Base-by-base conservation (phyloP, 2,888 invertebrate genomes). In the Campoplex nolae region DNA sequence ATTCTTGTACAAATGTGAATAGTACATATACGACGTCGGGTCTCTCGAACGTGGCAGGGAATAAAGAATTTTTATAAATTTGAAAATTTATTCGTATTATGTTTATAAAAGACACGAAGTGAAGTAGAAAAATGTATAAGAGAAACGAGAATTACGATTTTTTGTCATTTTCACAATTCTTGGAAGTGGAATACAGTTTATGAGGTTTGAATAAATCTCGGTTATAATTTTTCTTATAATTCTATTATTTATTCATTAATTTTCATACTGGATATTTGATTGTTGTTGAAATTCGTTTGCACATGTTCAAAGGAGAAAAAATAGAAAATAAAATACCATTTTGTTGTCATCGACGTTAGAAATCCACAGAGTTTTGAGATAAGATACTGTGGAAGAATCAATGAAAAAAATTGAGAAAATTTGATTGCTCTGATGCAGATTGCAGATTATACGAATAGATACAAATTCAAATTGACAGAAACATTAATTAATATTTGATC, bases 1-100 rank as follows among this genome's bases (percentile, higher is more conserved):
- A 85, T 85, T 81, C 85, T 67, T 73, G 76, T 82, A 82, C 80
- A 62, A 80, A 68, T 75, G 23, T 75, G 75, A 85, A 70, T 68
- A 70, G 45, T 79, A 68, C 70, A 71, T 23, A 56, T 54, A 76
- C 56, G 76, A 75, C 58, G 54, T 70, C 71, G 45, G 38, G 83
- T 42, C 23, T 32, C 42, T 18, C 42, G 13, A 32, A 23, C 42
- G 38, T 42, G 23, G 4, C 28, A 51, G 70, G 74, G 35, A 74
- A 70, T 73, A 67, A 62, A 32, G 11, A 75, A 42, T 42, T 56
- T 84, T 70, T 80, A 54, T 80, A 6, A 4, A 32, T n/a, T 38
- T n/a, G 11, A 32, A 74, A 56, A 54, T 23, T 23, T 35, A 13
- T 71, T 2, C 28, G 11, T 23, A 23, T 32, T n/a, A 54, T 28